Evolutionary conservation across 2,888 invertebrate genomes (phyloP), one percentile per base, ranked within the genome.

Genomic region (Drosophila glabriapex): DNA sequence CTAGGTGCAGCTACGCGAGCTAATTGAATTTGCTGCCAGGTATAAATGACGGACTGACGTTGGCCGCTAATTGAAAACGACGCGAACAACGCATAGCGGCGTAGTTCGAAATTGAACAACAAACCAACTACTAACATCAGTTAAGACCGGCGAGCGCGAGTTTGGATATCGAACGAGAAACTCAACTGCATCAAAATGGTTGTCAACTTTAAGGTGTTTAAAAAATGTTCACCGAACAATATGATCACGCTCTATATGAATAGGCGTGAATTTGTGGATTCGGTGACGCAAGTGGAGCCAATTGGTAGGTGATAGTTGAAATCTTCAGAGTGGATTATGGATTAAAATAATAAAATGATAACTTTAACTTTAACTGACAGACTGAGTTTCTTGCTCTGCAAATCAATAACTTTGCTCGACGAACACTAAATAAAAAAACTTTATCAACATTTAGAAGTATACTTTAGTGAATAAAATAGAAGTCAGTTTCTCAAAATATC

Each of bases 131-230:
- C 39, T 39, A 22, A 12, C 41, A 10, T 50, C 46, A 79, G 49
- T 41, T n/a, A 55, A 49, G n/a, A 43, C 50, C 66, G 33, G 31
- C 77, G 61, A 80, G 68, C 75, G 83, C 74, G 80, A 68, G 56
- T 16, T 55, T 58, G 33, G 50, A 50, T 49, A 52, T 28, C 31
- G 50, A 25, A 12, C 19, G 3, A 29, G 3, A 28, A 22, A 33
- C 41, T 3, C 22, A 76, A 60, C 39, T 29, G 43, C 53, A 29
- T 37, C 86, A 92, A 89, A 74, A 98, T 98, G 98, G 98, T 97
- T 92, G 96, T 96, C 91, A 97, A 97, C 93, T 97, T 97, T 93
- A 97, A 97, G 94, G 98, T 98, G 92, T 98, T 96, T 94, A 98
- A 98, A 94, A 98, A 98, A 94, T 96, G 96, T 91, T 96, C 97